A percentile compares a stretch with the other conserved stretches of the same genome.
Conservation (phyloP, 2,888 invertebrate genomes). For the Nephrotoma appendiculata region DNA sequence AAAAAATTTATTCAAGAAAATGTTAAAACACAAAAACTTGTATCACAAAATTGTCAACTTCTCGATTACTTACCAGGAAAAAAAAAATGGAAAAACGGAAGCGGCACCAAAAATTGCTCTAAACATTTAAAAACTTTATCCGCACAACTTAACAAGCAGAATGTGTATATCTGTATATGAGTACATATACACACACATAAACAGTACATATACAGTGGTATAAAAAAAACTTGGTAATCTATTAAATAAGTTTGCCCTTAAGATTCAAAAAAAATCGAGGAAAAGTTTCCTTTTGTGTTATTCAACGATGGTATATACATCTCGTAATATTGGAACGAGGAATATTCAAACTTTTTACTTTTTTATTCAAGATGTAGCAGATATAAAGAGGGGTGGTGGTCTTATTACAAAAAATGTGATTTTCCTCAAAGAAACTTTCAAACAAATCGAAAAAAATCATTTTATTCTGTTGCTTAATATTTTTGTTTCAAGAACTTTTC, state of each 20-base stretch:
- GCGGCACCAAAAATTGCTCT: neutral
- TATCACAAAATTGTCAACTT: neutral
- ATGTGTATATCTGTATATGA: neutral
- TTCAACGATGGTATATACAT: neutral
- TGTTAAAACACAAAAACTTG: neutral
- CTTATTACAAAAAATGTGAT: neutral
- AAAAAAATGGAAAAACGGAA: neutral
- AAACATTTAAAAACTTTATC: neutral
- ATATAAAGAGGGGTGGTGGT: neutral
- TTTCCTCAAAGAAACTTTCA: neutral
- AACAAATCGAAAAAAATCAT: neutral
- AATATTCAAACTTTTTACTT: neutral
- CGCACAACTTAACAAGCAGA: neutral
- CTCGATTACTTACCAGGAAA: neutral
- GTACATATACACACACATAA: neutral
- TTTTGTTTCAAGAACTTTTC: neutral
- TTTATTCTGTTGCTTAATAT: neutral
- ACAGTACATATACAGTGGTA: neutral
- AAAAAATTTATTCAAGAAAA: neutral
- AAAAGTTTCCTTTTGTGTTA: neutral
- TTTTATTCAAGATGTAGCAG: neutral
- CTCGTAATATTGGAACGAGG: neutral
- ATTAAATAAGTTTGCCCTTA: neutral
- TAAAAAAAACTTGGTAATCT: neutral
- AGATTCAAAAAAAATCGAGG: neutral